These are phyloP conservation scores for Solenodon paradoxus DNA, from an alignment of 2,113 vertebrate species.

Conservation along the genomic window DNA sequence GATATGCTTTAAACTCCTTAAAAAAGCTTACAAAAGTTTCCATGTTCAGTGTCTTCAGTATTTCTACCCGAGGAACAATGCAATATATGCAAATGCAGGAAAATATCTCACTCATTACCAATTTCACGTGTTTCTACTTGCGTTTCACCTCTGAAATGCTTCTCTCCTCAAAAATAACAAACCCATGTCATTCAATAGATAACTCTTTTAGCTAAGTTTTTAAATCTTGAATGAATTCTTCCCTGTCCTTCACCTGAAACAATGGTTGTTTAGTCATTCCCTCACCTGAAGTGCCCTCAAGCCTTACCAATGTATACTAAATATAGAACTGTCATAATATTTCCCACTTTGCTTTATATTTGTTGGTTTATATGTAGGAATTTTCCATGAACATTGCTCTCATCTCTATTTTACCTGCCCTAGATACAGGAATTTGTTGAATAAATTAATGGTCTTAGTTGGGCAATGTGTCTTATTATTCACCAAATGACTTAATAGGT, in stretches of 20 bases:
- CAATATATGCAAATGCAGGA: fast-evolving
- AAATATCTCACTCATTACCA: neutral
- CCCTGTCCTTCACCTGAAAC: neutral
- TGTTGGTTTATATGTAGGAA: neutral
- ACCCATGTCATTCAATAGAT: neutral
- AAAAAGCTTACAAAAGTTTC: neutral
- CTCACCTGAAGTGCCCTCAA: neutral
- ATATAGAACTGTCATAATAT: neutral
- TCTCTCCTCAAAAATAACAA: neutral
- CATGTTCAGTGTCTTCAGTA: neutral
- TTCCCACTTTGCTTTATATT: neutral
- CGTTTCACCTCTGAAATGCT: neutral
- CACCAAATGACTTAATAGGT: neutral
- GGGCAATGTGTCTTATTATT: neutral
- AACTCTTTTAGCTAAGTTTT: neutral
- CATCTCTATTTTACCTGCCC: neutral
- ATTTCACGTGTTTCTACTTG: neutral
- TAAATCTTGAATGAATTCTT: neutral
- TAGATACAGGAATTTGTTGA: neutral
- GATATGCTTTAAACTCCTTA: neutral
- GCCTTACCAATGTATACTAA: neutral
- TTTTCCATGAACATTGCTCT: neutral
- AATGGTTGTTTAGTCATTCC: neutral
- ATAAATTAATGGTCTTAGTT: neutral
- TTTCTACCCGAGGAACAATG: neutral